Base-by-base conservation (phyloP, 2,888 invertebrate genomes). In the Andrena fulva region DNA sequence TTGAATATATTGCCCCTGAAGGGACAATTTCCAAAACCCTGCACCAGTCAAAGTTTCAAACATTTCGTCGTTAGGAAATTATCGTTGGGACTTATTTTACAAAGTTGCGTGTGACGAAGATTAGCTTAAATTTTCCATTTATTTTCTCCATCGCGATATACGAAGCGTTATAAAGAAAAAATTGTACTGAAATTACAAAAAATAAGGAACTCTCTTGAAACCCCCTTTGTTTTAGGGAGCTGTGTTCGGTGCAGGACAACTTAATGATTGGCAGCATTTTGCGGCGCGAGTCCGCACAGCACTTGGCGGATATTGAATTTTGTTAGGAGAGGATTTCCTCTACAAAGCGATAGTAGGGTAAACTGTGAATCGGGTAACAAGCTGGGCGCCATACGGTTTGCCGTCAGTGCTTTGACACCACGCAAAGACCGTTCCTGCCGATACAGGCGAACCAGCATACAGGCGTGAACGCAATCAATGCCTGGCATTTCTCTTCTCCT, bases 311-410 rank as follows among this genome's bases (percentile, higher is more conserved):
- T 87, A 87, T 87, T 87, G 87, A 87, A 85, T 87, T 87, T 87
- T 85, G 85, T 82, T 76, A 76, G 84, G 74, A 71, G 72, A 76
- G 80, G 79, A 84, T 84, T 85, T 84, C 60, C 75, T 64, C 50
- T 60, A 63, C 83, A 81, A 87, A 85, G 82, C 85, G 81, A 79
- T 77, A 74, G 87, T 78, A 77, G 78, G 83, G 80, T 75, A 81
- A 87, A 77, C 85, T 79, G 66, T 86, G 85, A 87, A 87, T 78
- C 78, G 87, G 73, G 80, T 87, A 87, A 87, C 87, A 87, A 86
- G 84, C 82, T 67, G 60, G 76, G 42, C 72, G 77, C n/a, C 73
- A 73, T 35, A 54, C 62, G 73, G 74, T 63, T 72, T 73, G 60
- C 64, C 76, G 67, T 59, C 79, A 63, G 54, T 48, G 83, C 76